phyloP scores from a whole-genome alignment of 2,888 invertebrate genomes.

The Syrista parreyssii region DNA sequence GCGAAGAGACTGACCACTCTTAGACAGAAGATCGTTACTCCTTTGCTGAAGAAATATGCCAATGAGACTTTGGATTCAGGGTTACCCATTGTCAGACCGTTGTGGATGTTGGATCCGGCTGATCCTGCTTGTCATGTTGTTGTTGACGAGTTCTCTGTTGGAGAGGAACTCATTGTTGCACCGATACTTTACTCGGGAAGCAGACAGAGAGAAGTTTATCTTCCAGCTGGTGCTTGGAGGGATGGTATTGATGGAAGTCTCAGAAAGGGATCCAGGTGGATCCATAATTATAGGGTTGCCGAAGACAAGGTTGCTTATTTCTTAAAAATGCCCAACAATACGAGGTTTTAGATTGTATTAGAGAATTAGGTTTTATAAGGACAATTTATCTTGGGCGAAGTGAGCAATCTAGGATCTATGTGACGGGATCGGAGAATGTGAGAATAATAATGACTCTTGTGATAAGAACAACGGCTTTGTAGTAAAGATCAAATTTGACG shows the following conservation, averaged over 20 bases:
- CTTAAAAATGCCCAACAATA: conserved; percentile 85
- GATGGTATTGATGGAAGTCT: conserved; percentile 90
- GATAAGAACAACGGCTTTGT: background rate
- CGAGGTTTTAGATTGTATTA: conserved; percentile 72
- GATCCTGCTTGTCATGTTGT: conserved; percentile 83
- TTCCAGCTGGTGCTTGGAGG: conserved; percentile 93
- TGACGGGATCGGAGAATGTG: background rate
- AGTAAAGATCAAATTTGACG: background rate
- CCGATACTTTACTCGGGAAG: conserved; percentile 81
- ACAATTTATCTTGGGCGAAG: background rate
- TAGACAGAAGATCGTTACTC: conserved; percentile 81
- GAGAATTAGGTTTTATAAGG: background rate
- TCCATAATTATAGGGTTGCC: conserved; percentile 87
- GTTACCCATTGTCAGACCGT: conserved; percentile 84
- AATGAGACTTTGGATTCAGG: conserved; percentile 85
- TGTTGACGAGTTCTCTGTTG: conserved; percentile 89
- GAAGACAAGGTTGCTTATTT: conserved; percentile 86
- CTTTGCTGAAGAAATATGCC: conserved; percentile 80
- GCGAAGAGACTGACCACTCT: conserved; percentile 80
- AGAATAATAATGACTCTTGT: background rate
- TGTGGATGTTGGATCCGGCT: conserved; percentile 89
- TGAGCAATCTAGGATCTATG: background rate
- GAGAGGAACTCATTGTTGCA: conserved; percentile 90
- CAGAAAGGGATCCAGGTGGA: conserved; percentile 90
- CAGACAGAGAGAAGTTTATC: conserved; percentile 83